Conservation (phyloP, 2,888 invertebrate species). For the Biston stratarius region DNA sequence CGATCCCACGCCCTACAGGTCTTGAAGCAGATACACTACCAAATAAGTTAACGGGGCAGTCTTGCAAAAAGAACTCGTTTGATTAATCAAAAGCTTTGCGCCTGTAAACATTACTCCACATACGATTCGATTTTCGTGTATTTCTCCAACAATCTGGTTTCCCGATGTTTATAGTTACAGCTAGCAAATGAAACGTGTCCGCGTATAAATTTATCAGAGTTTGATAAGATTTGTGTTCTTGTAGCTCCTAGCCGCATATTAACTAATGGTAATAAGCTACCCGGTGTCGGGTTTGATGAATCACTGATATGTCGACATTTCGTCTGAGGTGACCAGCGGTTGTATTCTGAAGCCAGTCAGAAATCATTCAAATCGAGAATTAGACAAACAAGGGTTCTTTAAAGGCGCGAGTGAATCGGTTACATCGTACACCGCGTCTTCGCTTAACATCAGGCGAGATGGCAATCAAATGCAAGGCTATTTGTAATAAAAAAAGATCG, state of each 20-base stretch:
- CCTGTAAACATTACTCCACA: neutral
- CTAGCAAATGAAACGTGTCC: slow-evolving; percentile 65
- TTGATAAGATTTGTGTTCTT: slow-evolving; percentile 63
- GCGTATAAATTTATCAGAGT: slow-evolving; percentile 63
- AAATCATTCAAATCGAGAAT: too few species aligned
- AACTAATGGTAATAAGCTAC: slow-evolving; percentile 52
- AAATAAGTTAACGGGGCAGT: neutral
- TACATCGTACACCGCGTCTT: too few species aligned
- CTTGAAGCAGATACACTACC: too few species aligned
- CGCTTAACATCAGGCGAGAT: too few species aligned
- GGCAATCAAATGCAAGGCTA: too few species aligned
- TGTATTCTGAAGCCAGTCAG: neutral
- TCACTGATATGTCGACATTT: slow-evolving; percentile 54
- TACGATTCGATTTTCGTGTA: slow-evolving; percentile 14
- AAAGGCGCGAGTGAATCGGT: too few species aligned
- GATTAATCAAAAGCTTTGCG: neutral
- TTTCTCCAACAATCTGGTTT: slow-evolving; percentile 22
- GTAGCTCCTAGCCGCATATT: slow-evolving; percentile 52
- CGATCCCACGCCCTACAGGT: too few species aligned
- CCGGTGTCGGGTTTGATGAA: slow-evolving; percentile 54
- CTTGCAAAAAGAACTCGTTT: neutral
- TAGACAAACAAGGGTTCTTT: too few species aligned
- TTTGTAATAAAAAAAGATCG: too few species aligned
- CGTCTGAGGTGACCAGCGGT: slow-evolving; percentile 34
- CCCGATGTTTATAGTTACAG: slow-evolving; percentile 59